Evolutionary conservation across 2,797 vertebrate genomes (phyloP).

Genomic region (Knipowitschia caucasica): DNA sequence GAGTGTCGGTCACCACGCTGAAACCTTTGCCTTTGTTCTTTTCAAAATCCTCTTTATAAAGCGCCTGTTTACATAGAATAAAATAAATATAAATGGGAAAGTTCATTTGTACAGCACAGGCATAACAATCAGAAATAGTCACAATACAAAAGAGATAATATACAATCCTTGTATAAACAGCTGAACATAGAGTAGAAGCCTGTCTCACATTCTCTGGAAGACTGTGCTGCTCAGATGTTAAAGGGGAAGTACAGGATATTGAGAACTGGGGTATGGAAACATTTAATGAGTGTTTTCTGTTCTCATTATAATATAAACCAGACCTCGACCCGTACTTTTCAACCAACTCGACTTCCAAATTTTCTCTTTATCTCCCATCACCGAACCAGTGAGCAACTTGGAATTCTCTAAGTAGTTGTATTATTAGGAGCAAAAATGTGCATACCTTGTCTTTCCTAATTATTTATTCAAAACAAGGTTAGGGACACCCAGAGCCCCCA

Average conservation of each 20-base stretch:
- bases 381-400: neutral
- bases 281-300: too few relatives aligned
- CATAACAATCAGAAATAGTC: too few relatives aligned
- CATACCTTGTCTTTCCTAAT: conserved; percentile 6
- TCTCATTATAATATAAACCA: too few relatives aligned
- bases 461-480: conserved; percentile 50
- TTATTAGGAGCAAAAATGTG: neutral
- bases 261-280: too few relatives aligned
- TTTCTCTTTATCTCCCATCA: neutral
- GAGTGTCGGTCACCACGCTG: conserved; percentile 90
- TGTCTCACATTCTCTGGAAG: too few relatives aligned
- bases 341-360: neutral
- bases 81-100: neutral
- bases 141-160: too few relatives aligned
- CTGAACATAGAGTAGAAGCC: too few relatives aligned
- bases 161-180: too few relatives aligned
- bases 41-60: conserved; percentile 96
- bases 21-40: conserved; percentile 94
- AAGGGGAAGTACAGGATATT: too few relatives aligned
- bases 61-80: conserved; percentile 71
- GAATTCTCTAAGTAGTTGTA: neutral
- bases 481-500: conserved; percentile 11
- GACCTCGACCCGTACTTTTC: too few relatives aligned
- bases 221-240: too few relatives aligned
- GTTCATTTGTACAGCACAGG: too few relatives aligned